Evolutionary conservation across 2,113 vertebrate species (phyloP).

Genomic region (Hemiscyllium ocellatum): DNA sequence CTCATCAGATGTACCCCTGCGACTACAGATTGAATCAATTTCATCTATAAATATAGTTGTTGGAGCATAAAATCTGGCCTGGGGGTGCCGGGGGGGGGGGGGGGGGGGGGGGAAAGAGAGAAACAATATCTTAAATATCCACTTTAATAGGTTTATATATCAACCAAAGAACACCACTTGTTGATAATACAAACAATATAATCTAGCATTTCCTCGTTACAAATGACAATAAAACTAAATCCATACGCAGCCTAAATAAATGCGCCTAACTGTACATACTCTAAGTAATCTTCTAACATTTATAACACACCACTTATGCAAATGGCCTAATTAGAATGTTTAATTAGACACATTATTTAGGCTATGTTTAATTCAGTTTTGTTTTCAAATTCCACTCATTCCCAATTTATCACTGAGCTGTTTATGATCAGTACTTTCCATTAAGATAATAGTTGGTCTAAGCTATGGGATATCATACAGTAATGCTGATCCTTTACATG

Average conservation of each 20-base stretch:
- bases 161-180: not conserved
- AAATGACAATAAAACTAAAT: too few relatives aligned
- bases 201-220: too few relatives aligned
- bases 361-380: not conserved
- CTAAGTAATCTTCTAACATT: too few relatives aligned
- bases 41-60: slow-evolving; percentile 74
- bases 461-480: not conserved
- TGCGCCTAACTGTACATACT: too few relatives aligned
- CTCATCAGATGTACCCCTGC: slow-evolving; percentile 67
- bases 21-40: slow-evolving; percentile 72
- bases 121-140: not conserved
- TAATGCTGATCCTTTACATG: not conserved
- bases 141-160: not conserved
- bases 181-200: not conserved
- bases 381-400: not conserved
- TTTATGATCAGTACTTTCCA: not conserved
- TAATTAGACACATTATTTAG: not conserved
- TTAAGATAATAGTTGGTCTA: not conserved
- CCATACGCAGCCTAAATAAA: too few relatives aligned
- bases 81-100: too few relatives aligned
- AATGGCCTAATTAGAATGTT: not conserved
- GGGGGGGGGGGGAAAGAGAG: not conserved
- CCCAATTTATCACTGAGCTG: not conserved
- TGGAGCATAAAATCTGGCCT: slow-evolving; percentile 71
- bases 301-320: not conserved